Base-by-base conservation (phyloP, 2,797 vertebrate species). In the Vireo griseus region DNA sequence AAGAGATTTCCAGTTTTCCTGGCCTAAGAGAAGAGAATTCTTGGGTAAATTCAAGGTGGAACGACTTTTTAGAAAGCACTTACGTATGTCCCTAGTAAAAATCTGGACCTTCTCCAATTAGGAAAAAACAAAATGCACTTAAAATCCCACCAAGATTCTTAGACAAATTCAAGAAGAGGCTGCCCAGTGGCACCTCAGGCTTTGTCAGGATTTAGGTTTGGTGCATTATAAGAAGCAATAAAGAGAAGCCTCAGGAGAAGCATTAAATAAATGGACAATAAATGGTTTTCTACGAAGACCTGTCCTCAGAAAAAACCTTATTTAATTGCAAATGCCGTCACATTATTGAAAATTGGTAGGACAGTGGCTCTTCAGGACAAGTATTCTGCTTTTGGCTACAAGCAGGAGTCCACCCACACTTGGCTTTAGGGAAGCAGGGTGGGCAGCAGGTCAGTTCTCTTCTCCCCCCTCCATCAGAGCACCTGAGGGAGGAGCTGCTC, bases 131-230 rank as follows among this genome's bases (percentile, higher is more conserved):
- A 92, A 77, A 75, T 21, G 48, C 28, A 47, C 47, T 58, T 68
- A 96, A 62, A 66, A 47, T 33, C 40, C 6, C 54, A 74, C 16
- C 61, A 94, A 88, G 47, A 72, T 71, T 80, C 68, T 94, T 71
- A 92, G 67, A 92, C 31, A 86, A 92, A 88, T 82, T 66, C 62
- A 89, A 86, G 76, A 79, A 89, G 94, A 92, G 24, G 22, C 16
- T 61, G 10, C 29, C 20, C 51, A 69, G 6, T 29, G 50, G n/a
- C 62, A 82, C 7, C 10, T 71, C 69, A 51, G 18, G 55, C 42
- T 93, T 85, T 55, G 71, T 77, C 55, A 47, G 33, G 55, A 93
- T 88, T 97, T 94, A 50, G 72, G 61, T 94, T 97, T 95, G 92
- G 67, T 61, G 88, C 66, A 66, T 78, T 91, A 59, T 84, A 88